A percentile compares a stretch with the other conserved stretches of the same genome.
These are phyloP conservation scores for Aythya baeri DNA, from an alignment of 2,113 vertebrate genomes.

Conservation along the genomic window DNA sequence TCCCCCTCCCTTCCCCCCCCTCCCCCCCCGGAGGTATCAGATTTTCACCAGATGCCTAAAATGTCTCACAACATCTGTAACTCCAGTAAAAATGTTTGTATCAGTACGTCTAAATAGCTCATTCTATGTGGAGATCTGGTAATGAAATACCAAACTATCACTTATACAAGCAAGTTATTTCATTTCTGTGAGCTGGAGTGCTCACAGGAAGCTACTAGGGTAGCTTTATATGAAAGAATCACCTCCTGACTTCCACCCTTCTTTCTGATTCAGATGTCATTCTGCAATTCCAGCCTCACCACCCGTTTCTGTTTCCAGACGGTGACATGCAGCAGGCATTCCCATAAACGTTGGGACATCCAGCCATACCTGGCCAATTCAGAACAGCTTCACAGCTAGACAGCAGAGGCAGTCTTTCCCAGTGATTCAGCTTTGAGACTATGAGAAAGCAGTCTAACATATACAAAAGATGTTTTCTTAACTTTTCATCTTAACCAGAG, in stretches of 20 bases:
- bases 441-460: constrained; percentile 45
- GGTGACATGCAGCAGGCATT: constrained; percentile 24
- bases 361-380: constrained; percentile 1
- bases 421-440: constrained; percentile 62
- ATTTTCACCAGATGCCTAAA: neutral
- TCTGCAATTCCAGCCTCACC: neutral
- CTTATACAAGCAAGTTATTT: neutral
- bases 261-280: neutral
- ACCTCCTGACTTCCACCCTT: neutral
- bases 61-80: neutral
- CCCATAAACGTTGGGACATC: neutral
- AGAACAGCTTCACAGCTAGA: constrained; percentile 26
- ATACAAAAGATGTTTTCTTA: constrained; percentile 63
- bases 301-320: constrained; percentile 6
- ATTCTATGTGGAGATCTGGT: neutral
- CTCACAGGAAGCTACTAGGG: neutral
- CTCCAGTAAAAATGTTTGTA: neutral
- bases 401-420: constrained; percentile 41
- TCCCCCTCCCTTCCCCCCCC: too few relatives aligned
- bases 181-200: neutral
- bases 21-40: neutral
- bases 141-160: neutral
- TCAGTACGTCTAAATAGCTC: neutral
- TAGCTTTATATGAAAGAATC: neutral
- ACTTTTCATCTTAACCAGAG: constrained; percentile 63